These are phyloP conservation scores for Acleris literana DNA, from an alignment of 2,888 invertebrate species.

Conservation along the genomic window DNA sequence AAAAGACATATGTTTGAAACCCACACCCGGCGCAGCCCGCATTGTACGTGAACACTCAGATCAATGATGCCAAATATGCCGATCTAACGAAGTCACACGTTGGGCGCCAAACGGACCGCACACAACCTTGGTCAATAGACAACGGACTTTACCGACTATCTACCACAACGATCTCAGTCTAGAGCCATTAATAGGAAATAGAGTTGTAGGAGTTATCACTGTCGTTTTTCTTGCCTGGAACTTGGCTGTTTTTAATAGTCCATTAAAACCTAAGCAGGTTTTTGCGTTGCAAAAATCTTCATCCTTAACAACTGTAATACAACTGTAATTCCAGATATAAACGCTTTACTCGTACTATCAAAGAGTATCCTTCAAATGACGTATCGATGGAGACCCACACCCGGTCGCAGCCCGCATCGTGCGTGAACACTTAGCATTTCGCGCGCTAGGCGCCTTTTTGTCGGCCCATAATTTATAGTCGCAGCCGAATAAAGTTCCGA, in stretches of 20 bases:
- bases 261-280: no score
- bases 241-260: no score
- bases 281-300: no score
- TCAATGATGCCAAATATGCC: background rate
- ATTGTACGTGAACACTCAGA: constrained; percentile 2
- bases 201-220: no score
- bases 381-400: background rate
- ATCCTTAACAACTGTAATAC: no score
- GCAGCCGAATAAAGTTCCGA: background rate
- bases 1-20: background rate
- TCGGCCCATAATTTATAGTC: constrained; percentile 28
- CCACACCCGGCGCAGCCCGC: background rate
- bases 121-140: constrained; percentile 29
- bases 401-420: background rate
- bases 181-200: constrained; percentile 43
- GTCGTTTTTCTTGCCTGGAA: no score
- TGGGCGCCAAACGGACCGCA: constrained; percentile 27
- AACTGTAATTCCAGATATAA: no score
- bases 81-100: constrained; percentile 19
- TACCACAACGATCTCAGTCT: constrained; percentile 42
- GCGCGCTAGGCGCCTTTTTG: constrained; percentile 18
- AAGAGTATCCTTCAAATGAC: no score
- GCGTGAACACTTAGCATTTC: constrained; percentile 15
- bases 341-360: no score
- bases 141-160: constrained; percentile 4